These are phyloP conservation scores for Koerneria pararmatus DNA, from an alignment of 2,888 invertebrate species.

Conservation along the genomic window DNA sequence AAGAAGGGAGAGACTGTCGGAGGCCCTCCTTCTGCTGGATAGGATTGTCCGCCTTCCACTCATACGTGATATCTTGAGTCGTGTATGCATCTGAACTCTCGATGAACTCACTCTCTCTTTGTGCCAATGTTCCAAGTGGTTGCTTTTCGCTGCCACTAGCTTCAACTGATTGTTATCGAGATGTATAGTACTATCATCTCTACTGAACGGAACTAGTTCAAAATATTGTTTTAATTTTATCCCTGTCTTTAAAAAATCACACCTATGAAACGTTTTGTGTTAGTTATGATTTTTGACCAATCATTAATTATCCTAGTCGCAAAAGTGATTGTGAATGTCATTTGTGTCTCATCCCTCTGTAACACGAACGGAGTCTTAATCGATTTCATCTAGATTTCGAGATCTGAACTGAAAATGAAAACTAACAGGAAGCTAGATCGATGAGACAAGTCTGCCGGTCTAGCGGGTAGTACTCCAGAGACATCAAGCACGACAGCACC, in stretches of 20 bases:
- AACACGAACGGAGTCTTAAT: neutral
- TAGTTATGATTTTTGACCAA: neutral
- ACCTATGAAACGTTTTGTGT: neutral
- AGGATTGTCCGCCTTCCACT: conserved; percentile 86
- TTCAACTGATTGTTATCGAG: too few relatives aligned
- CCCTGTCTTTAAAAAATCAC: neutral
- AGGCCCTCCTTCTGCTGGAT: conserved; percentile 76
- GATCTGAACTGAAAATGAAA: conserved; percentile 6
- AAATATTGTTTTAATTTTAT: neutral
- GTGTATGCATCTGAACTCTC: conserved; percentile 80
- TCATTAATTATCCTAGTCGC: neutral
- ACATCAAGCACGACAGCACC: conserved; percentile 94
- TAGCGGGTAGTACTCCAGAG: conserved; percentile 89
- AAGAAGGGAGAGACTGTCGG: conserved; percentile 75
- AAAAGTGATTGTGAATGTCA: neutral
- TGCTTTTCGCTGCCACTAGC: too few relatives aligned
- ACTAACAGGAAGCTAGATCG: conserved; percentile 80
- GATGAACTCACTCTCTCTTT: too few relatives aligned
- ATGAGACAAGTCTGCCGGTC: conserved; percentile 91
- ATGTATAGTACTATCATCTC: too few relatives aligned
- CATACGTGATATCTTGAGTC: conserved; percentile 87
- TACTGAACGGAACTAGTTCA: too few relatives aligned
- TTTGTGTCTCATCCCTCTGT: neutral
- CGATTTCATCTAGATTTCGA: neutral
- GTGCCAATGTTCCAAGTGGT: too few relatives aligned